Base-by-base conservation (phyloP, 2,797 vertebrate genomes). In the Neoniphon sammara region DNA sequence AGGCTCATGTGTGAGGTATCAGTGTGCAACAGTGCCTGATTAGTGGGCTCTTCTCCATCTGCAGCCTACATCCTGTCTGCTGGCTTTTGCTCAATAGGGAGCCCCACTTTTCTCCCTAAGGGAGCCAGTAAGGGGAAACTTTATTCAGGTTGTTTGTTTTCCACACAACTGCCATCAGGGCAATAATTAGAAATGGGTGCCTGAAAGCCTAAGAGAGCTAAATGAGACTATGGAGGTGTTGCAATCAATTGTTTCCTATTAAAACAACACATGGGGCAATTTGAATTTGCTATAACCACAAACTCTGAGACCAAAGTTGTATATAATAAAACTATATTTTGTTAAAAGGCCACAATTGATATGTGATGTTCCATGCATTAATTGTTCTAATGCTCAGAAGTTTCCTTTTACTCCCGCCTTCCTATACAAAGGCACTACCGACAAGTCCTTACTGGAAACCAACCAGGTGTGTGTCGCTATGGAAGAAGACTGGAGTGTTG, bases 401-500 rank as follows among this genome's bases (percentile, higher is more conserved):
- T 77, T 70, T 83, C 71, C 73, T 64, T 74, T 34, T 58, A 44
- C 20, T 68, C 30, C 30, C 76, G 55, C 85, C 62, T 63, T 81
- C 18, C 57, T 81, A 58, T 56, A 54, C 73, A 78, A 89, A 95
- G 94, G 76, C 88, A 93, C 84, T 87, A 17, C n/a, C 86, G 92
- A 84, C 93, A 96, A 81, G 87, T 88, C 52, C 88, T 87, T 59
- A 57, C 87, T 59, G 90, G 91, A 80, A 95, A 66, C 90, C 94
- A 93, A 79, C 90, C 94, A 65, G 97, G 97, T 15, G 60, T 98
- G 68, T 99, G 98, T 91, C 96, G 70, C 85, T 99, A 97, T 7
- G 97, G 97, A 73, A 91, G 93, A 73, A 95, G 89, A 64, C 66
- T 95, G 75, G 97, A 98, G 87, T 99, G 98, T 87, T 99, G 97